A percentile compares a stretch with the other conserved stretches of the same genome.
These are phyloP conservation scores for Drosophila watanabei DNA, from an alignment of 1,140 invertebrate species.

Conservation along the genomic window DNA sequence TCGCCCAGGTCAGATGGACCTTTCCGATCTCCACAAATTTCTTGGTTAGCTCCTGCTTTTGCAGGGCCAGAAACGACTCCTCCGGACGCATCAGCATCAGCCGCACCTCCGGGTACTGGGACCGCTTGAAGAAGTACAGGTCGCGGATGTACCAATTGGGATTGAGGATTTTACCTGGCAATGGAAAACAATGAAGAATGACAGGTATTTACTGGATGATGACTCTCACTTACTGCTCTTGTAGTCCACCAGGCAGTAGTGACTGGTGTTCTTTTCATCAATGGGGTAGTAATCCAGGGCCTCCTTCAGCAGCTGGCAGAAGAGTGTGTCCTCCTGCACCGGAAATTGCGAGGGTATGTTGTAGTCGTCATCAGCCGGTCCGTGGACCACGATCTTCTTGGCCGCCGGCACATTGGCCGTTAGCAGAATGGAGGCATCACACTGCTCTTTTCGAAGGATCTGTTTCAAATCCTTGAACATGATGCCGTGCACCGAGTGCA, in stretches of 20 bases:
- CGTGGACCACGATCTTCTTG: conserved; percentile 99
- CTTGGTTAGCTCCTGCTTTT: conserved; percentile 96
- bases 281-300: conserved; percentile 99
- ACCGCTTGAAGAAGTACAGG: conserved; percentile 99
- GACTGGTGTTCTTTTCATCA: conserved; percentile 94
- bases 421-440: conserved; percentile 98
- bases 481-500: conserved; percentile 98
- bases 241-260: conserved; percentile 98
- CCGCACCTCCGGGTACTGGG: conserved; percentile 98
- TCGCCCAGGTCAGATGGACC: conserved; percentile 95
- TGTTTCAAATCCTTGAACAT: conserved; percentile 99
- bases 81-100: conserved; percentile 97
- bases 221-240: conserved; percentile 95
- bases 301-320: conserved; percentile 97
- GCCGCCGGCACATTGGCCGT: conserved; percentile 99
- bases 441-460: conserved; percentile 99
- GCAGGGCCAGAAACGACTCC: conserved; percentile 95
- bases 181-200: background rate
- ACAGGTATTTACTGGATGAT: accelerated
- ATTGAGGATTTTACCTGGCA: conserved; percentile 87
- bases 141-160: conserved; percentile 97
- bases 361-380: conserved; percentile 90
- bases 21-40: conserved; percentile 99
- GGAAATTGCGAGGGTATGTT: conserved; percentile 99
- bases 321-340: conserved; percentile 99